Percentiles rank a stretch among this genome's conserved stretches.
phyloP scores from a whole-genome alignment of 2,797 vertebrate species.

The Betta splendens region DNA sequence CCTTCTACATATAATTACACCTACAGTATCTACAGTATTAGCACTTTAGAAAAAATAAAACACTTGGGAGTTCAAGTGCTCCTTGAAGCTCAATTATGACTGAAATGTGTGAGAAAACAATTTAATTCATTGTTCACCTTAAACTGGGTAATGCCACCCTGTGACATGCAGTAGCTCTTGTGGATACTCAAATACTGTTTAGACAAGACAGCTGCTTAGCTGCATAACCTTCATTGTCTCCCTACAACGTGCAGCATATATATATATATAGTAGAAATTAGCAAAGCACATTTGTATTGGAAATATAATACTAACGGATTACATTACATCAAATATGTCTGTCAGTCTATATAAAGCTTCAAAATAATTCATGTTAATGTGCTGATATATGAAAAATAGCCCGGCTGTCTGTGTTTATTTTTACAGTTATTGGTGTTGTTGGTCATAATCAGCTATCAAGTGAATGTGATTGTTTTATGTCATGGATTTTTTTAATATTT shows the following conservation, averaged over 20 bases:
- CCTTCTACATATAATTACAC: conserved; percentile 22
- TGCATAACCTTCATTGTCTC: conserved; percentile 12
- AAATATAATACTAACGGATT: conserved; percentile 18
- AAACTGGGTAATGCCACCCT: neutral
- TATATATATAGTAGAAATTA: conserved; percentile 16
- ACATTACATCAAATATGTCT: conserved; percentile 6
- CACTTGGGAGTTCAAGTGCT: neutral
- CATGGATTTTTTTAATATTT: conserved; percentile 2
- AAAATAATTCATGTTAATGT: conserved; percentile 18
- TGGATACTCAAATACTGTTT: conserved; percentile 14
- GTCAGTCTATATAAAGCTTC: conserved; percentile 24
- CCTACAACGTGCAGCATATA: conserved; percentile 11
- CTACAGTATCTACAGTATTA: conserved; percentile 24
- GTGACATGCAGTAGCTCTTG: neutral
- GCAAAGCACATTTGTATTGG: conserved; percentile 4
- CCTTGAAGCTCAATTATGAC: neutral
- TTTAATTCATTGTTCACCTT: conserved; percentile 2
- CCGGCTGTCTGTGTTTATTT: conserved; percentile 2
- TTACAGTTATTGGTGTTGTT: neutral
- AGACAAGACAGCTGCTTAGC: conserved; percentile 13
- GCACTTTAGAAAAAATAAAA: conserved; percentile 26
- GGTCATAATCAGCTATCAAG: neutral
- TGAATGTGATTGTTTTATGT: conserved; percentile 13
- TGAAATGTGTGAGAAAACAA: conserved; percentile 1
- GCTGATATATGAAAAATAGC: conserved; percentile 23